Conservation (phyloP, 2,113 vertebrate species). For the Chloropsis hardwickii region DNA sequence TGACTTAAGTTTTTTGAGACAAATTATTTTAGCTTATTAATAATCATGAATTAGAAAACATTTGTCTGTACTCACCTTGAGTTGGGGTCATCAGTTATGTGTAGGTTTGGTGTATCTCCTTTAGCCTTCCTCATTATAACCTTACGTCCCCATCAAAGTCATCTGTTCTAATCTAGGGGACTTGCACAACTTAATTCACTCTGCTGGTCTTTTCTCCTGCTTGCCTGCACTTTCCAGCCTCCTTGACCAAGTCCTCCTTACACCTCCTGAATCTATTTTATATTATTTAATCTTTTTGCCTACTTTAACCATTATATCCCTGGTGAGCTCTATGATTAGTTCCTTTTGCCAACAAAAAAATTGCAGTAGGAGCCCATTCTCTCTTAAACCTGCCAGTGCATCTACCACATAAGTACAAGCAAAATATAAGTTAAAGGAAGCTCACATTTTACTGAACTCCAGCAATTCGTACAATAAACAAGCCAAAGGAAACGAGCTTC, state of each 20-base stretch:
- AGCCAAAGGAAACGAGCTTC: not conserved
- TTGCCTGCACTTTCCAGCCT: not conserved
- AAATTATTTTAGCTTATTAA: not conserved
- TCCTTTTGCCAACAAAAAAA: not conserved
- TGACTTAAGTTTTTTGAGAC: not conserved
- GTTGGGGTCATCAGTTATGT: not conserved
- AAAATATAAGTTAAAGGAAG: not conserved
- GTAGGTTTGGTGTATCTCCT: not conserved
- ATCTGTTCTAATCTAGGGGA: not conserved
- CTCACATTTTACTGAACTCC: not conserved
- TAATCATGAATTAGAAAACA: not conserved
- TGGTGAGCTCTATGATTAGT: not conserved
- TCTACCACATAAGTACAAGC: not conserved
- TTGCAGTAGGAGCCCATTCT: not conserved
- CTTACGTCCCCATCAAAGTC: not conserved
- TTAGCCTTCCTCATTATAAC: not conserved
- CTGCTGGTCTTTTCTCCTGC: not conserved
- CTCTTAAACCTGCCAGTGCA: not conserved
- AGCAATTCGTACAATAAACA: not conserved
- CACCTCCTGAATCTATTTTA: not conserved
- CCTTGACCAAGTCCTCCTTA: not conserved
- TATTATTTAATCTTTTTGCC: not conserved
- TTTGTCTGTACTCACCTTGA: not conserved
- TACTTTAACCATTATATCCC: accelerated
- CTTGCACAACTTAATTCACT: not conserved